phyloP scores from a whole-genome alignment of 2,888 invertebrate species.

The Ichneumon xanthorius region DNA sequence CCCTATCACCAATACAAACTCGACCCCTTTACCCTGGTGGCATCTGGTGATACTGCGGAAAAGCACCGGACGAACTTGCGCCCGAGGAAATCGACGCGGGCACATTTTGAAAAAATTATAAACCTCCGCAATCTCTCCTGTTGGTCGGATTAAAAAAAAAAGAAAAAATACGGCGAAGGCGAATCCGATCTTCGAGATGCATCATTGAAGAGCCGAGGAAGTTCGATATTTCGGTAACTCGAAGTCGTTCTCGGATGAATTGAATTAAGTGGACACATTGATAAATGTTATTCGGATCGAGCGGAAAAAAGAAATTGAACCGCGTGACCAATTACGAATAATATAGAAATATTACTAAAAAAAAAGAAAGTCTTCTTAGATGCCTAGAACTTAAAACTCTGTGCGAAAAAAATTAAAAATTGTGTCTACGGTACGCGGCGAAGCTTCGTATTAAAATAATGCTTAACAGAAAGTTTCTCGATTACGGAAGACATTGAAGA shows the following conservation, averaged over 20 bases:
- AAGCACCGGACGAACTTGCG: constrained; percentile 21
- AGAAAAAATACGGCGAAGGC: neutral
- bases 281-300: neutral
- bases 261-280: neutral
- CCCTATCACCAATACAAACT: constrained; percentile 57
- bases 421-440: neutral
- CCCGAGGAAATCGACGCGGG: constrained; percentile 55
- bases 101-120: constrained; percentile 38
- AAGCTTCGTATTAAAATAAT: too few relatives aligned
- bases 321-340: neutral
- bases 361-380: neutral
- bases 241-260: neutral
- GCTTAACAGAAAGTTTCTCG: neutral
- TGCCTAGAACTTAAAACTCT: neutral
- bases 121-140: neutral
- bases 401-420: neutral
- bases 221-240: neutral
- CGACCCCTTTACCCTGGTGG: constrained; percentile 57
- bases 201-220: neutral
- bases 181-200: neutral
- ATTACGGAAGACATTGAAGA: neutral
- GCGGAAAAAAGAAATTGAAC: neutral
- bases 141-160: neutral
- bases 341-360: neutral
- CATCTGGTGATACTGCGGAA: constrained; percentile 64